Conservation (phyloP, 2,113 vertebrate genomes). For the Dicrurus megarhynchus region DNA sequence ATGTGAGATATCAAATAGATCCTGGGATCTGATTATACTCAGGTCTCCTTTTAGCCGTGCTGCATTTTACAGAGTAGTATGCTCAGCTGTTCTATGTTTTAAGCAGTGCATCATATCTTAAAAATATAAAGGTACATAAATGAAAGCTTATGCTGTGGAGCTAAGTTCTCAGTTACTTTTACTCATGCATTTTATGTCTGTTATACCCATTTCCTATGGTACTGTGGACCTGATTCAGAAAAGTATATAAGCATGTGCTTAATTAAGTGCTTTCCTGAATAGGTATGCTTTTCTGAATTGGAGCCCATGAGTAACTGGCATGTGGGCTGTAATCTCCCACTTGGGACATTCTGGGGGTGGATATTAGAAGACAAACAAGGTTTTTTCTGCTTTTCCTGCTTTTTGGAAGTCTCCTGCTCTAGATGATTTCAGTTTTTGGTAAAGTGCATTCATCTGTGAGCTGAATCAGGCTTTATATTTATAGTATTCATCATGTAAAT, state of each 20-base stretch:
- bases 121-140: neutral
- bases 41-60: rapidly evolving
- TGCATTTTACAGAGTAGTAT: neutral
- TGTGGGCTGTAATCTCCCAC: constrained; percentile 24
- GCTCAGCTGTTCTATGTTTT: neutral
- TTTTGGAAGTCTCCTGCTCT: neutral
- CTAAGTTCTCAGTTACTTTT: neutral
- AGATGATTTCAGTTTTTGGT: neutral
- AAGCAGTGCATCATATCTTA: neutral
- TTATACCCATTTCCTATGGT: constrained; percentile 53
- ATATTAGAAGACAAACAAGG: neutral
- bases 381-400: neutral
- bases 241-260: constrained; percentile 36
- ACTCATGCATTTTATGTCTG: neutral
- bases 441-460: neutral
- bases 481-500: neutral
- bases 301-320: neutral
- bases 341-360: neutral
- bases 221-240: constrained; percentile 34
- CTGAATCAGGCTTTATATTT: neutral
- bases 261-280: constrained; percentile 48
- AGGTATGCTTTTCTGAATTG: constrained; percentile 32
- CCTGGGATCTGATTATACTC: neutral
- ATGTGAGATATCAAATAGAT: neutral
- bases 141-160: neutral